These are phyloP conservation scores for Agrilus planipennis DNA, from an alignment of 1,140 invertebrate species.

Conservation along the genomic window DNA sequence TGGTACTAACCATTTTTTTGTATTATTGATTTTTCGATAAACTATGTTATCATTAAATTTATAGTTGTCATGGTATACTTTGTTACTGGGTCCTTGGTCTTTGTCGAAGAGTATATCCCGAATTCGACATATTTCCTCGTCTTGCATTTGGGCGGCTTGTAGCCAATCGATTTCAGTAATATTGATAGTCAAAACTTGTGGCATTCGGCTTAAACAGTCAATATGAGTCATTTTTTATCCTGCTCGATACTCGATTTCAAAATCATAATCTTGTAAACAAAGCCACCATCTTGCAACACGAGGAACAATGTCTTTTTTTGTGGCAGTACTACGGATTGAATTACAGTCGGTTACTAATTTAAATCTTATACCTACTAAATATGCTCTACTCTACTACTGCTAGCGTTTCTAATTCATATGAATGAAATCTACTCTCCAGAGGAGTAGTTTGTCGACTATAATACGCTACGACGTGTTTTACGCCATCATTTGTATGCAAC, in stretches of 20 bases:
- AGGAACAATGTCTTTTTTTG: constrained; percentile 26
- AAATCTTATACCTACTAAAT: no score
- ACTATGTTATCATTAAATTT: background rate
- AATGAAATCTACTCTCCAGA: constrained; percentile 34
- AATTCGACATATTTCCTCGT: no score
- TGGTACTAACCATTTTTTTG: constrained; percentile 10
- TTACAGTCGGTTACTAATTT: constrained; percentile 34
- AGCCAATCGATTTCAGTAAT: no score
- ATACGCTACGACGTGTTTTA: constrained; percentile 32
- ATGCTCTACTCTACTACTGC: constrained; percentile 37
- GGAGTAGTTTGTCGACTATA: constrained; percentile 26
- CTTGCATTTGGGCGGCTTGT: no score
- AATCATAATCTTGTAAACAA: constrained; percentile 25
- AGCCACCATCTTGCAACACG: constrained; percentile 30
- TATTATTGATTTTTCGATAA: constrained; percentile 1
- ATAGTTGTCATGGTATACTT: constrained; percentile 4
- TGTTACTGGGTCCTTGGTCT: no score
- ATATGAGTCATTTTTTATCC: constrained; percentile 11
- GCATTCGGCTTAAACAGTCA: constrained; percentile 16
- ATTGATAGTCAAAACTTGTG: no score
- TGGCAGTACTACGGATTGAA: constrained; percentile 13
- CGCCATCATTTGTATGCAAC: constrained; percentile 17
- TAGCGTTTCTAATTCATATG: constrained; percentile 35
- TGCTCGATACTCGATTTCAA: constrained; percentile 25
- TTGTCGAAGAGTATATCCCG: no score